phyloP scores from a whole-genome alignment of 2,797 vertebrate species.

The Chrysocyon brachyurus region DNA sequence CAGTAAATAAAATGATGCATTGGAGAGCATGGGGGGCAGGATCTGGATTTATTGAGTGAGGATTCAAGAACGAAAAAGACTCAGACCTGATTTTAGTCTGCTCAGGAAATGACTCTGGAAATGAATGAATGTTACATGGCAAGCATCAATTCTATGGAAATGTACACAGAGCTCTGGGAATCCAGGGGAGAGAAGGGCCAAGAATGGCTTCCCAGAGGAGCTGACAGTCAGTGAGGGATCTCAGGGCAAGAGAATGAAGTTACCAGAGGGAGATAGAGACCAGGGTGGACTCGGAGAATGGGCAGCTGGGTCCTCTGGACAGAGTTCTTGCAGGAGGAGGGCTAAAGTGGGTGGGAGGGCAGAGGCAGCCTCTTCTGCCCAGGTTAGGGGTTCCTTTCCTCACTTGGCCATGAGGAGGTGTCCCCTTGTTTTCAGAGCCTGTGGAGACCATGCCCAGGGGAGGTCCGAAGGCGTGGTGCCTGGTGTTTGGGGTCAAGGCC shows the following conservation, averaged over 20 bases:
- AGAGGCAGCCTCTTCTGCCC: background rate
- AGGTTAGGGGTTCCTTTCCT: background rate
- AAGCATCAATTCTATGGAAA: background rate
- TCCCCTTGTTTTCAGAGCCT: background rate
- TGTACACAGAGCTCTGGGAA: background rate
- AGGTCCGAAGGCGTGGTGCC: background rate
- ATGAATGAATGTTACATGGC: background rate
- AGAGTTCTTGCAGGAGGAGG: background rate
- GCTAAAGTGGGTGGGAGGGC: background rate
- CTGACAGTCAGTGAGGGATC: background rate
- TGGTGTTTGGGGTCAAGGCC: background rate
- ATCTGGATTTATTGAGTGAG: background rate
- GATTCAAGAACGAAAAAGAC: background rate
- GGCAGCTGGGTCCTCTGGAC: background rate
- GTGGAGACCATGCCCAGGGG: background rate
- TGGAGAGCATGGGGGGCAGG: background rate
- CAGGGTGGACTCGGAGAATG: background rate
- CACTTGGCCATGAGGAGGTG: background rate
- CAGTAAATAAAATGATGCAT: slow-evolving; percentile 38
- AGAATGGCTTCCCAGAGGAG: background rate
- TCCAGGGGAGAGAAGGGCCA: background rate
- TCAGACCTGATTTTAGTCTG: background rate
- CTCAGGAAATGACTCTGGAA: background rate
- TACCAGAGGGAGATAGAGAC: background rate
- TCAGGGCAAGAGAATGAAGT: background rate